Conservation (phyloP, 2,113 vertebrate species). For the Fregetta grallaria region DNA sequence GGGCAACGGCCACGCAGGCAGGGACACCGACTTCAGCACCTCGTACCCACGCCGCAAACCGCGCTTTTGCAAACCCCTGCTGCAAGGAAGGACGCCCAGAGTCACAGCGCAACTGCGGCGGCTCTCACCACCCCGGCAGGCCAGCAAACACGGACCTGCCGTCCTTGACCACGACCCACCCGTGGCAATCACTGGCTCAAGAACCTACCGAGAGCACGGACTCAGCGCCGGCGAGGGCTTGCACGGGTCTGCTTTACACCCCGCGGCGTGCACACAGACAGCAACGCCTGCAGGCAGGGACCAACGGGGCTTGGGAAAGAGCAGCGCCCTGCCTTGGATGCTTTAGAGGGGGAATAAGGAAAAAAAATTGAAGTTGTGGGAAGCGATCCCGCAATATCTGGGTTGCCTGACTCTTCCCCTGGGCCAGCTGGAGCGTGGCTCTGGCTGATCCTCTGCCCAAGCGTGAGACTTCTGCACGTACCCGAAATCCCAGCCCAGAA, state of each 20-base stretch:
- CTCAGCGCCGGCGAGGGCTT: accelerated
- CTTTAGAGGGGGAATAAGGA: background rate
- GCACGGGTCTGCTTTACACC: background rate
- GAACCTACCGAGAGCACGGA: accelerated
- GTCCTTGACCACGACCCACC: accelerated
- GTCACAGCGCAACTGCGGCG: accelerated
- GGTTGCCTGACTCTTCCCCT: background rate
- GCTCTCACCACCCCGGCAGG: accelerated
- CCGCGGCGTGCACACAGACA: background rate
- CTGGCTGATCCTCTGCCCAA: background rate
- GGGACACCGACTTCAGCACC: background rate
- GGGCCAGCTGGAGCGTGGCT: background rate
- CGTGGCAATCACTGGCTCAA: accelerated
- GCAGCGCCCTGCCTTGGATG: background rate
- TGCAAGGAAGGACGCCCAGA: background rate
- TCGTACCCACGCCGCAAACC: background rate
- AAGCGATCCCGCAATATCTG: background rate
- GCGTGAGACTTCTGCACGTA: background rate
- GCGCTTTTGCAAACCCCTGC: background rate
- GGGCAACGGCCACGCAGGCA: background rate
- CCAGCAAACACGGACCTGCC: background rate
- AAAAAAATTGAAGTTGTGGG: background rate
- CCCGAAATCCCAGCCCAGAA: background rate
- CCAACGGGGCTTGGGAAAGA: background rate
- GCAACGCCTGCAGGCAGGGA: background rate